Conservation (phyloP, 2,113 vertebrate genomes). For the Hemiprocne comata region DNA sequence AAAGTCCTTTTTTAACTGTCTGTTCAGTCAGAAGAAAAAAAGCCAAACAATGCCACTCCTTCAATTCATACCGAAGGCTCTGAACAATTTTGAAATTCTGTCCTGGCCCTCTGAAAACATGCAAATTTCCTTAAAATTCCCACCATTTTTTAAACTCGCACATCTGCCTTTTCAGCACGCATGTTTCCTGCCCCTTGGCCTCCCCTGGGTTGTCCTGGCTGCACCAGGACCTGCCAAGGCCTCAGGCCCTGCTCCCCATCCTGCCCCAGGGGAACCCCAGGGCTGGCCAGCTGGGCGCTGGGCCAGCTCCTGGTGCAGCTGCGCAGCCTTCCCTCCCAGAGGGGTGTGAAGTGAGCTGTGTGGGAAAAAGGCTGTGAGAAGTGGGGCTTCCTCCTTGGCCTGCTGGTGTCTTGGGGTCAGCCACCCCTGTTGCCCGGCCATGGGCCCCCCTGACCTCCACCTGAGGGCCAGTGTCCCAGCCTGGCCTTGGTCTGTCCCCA, state of each 20-base stretch:
- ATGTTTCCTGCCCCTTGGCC: accelerated
- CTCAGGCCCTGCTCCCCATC: neutral
- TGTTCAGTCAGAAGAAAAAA: neutral
- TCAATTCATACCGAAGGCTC: neutral
- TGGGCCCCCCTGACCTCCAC: accelerated
- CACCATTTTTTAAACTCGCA: neutral
- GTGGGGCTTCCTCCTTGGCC: neutral
- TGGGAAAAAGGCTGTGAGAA: neutral
- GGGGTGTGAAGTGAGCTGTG: neutral
- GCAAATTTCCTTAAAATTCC: neutral
- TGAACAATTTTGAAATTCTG: neutral
- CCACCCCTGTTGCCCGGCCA: neutral
- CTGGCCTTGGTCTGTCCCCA: neutral
- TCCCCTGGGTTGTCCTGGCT: neutral
- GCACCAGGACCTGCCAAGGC: neutral
- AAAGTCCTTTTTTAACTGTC: neutral
- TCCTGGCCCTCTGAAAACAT: accelerated
- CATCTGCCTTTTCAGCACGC: neutral
- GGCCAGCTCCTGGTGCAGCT: constrained; percentile 9
- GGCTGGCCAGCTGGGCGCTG: accelerated
- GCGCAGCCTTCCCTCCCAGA: neutral
- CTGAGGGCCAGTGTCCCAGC: neutral
- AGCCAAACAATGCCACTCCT: neutral
- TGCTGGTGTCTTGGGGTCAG: neutral
- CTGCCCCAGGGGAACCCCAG: neutral